Evolutionary conservation across 2,888 invertebrate species (phyloP).

Genomic region (Polydrusus cervinus): DNA sequence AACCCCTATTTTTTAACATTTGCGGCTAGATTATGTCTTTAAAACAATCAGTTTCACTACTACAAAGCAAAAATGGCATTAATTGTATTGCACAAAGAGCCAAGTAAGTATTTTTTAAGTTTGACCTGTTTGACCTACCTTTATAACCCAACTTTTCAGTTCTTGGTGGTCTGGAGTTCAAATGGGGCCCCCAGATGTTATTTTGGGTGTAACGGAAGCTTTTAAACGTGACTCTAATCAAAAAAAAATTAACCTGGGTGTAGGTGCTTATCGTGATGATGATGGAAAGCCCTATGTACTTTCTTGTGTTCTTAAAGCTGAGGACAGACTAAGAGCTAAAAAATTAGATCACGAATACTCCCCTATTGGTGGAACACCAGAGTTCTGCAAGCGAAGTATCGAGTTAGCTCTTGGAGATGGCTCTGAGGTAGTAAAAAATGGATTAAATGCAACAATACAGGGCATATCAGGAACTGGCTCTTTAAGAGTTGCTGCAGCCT

Average conservation of each 20-base stretch:
- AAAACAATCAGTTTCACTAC: conserved; percentile 58
- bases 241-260: conserved; percentile 97
- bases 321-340: conserved; percentile 80
- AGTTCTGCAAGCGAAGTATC: conserved; percentile 89
- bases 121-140: conserved; percentile 44
- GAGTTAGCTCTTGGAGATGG: conserved; percentile 91
- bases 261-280: conserved; percentile 97
- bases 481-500: conserved; percentile 92
- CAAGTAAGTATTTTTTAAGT: conserved; percentile 56
- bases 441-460: conserved; percentile 84
- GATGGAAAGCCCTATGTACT: conserved; percentile 96
- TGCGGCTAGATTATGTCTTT: conserved; percentile 58
- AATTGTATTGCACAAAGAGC: conserved; percentile 59
- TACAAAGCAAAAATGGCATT: conserved; percentile 60
- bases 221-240: conserved; percentile 92
- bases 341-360: conserved; percentile 95
- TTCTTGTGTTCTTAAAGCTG: conserved; percentile 91
- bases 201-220: conserved; percentile 97
- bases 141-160: conserved; percentile 71
- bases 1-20: neutral
- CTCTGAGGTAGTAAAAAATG: conserved; percentile 79
- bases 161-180: conserved; percentile 92
- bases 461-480: conserved; percentile 98
- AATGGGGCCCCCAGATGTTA: conserved; percentile 98
- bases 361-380: conserved; percentile 89